These are phyloP conservation scores for Trachymyrmex cornetzi DNA, from an alignment of 1,140 invertebrate genomes.

Conservation along the genomic window DNA sequence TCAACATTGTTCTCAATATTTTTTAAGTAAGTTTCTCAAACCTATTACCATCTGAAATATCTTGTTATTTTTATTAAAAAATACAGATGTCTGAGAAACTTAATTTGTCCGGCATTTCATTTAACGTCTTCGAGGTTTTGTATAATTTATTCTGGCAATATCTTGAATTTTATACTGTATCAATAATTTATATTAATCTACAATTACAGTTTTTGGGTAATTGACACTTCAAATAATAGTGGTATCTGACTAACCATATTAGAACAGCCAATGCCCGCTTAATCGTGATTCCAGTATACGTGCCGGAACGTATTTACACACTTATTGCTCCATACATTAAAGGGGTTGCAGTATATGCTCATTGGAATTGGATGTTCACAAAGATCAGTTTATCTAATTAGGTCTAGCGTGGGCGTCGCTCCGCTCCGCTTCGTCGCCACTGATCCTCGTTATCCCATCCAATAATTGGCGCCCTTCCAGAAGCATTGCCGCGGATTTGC, in stretches of 20 bases:
- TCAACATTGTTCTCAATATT: neutral
- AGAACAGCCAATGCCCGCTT: slow-evolving; percentile 22
- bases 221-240: slow-evolving; percentile 42
- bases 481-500: slow-evolving; percentile 65
- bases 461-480: slow-evolving; percentile 74
- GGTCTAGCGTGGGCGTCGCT: slow-evolving; percentile 59
- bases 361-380: slow-evolving; percentile 64
- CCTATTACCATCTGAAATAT: neutral
- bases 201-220: slow-evolving; percentile 39
- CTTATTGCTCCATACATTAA: slow-evolving; percentile 51
- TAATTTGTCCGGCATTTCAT: neutral
- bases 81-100: neutral
- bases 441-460: slow-evolving; percentile 73
- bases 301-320: slow-evolving; percentile 59
- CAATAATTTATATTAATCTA: neutral
- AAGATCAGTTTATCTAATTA: slow-evolving; percentile 76
- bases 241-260: slow-evolving; percentile 53
- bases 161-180: neutral
- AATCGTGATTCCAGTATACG: slow-evolving; percentile 43
- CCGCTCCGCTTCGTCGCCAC: slow-evolving; percentile 69
- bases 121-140: neutral
- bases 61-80: neutral
- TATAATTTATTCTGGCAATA: neutral
- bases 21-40: neutral
- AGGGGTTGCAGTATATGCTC: slow-evolving; percentile 40